Base-by-base conservation (phyloP, 2,888 invertebrate species). In the Tetheella fluctuosa region DNA sequence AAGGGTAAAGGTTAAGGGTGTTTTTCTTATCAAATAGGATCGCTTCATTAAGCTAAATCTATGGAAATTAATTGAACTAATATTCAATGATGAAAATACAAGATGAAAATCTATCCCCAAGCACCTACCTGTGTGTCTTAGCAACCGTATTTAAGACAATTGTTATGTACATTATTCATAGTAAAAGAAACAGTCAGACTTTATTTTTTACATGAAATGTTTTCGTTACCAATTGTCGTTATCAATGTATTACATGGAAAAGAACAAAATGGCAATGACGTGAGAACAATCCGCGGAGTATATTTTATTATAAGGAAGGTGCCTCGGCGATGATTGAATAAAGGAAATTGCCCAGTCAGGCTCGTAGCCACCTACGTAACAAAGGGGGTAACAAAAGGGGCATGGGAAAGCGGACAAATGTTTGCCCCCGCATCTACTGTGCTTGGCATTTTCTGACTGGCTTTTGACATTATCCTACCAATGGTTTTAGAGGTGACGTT, bases 371-470 rank as follows among this genome's bases (percentile, higher is more conserved):
- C 71, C 73, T 63, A 70, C 59, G 56, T 34, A 64, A 74, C 75
- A 75, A 75, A 76, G 73, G 73, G 68, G 67, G 64, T 73, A 64
- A 55, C 55, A 37, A 55, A 54, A 70, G 76, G 70, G 69, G 74
- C 59, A 39, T 63, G 62, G 64, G 65, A 58, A 73, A 61, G 65
- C 58, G 64, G 68, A 70, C 77, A 75, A 80, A 80, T 81, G 79
- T 83, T 83, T 82, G 76, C 80, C 75, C 70, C 71, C 69, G 73
- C 71, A 48, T 48, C 48, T 48, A 48, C 70, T 64, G 64, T 69
- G 73, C 70, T 73, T 81, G 81, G 73, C 81, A 80, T 82, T 79
- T 79, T 79, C 71, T 75, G 69, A 73, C 77, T 73, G 23, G 72
- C 76, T 77, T 76, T 68, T 80, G 79, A 73, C 75, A 81, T 81